phyloP scores from a whole-genome alignment of 2,797 vertebrate species.

The Falco biarmicus region DNA sequence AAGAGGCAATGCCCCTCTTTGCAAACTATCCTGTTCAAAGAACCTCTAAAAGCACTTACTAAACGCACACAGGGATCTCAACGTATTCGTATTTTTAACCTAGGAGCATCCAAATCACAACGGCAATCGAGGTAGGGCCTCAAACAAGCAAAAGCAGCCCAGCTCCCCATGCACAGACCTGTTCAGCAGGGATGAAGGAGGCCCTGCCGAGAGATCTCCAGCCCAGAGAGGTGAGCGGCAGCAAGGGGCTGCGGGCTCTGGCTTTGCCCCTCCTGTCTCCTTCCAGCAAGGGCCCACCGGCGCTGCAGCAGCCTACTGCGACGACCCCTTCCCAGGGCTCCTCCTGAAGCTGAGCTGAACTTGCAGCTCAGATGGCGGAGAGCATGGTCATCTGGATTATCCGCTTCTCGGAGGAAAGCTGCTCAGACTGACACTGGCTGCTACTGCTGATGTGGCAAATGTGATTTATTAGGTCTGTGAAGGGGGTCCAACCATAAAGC shows the following conservation, averaged over 20 bases:
- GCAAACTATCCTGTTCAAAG: background rate
- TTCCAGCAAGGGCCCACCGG: background rate
- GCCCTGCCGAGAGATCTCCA: background rate
- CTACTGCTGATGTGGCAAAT: background rate
- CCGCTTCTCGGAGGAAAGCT: constrained; percentile 6
- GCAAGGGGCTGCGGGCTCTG: background rate
- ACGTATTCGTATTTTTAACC: background rate
- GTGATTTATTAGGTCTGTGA: background rate
- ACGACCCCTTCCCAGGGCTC: background rate
- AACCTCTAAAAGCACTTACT: background rate
- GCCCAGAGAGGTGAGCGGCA: background rate
- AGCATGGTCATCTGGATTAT: constrained; percentile 22
- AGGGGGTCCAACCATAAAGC: background rate
- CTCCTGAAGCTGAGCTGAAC: background rate
- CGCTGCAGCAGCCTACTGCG: accelerated
- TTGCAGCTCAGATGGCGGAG: background rate
- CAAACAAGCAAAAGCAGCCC: background rate
- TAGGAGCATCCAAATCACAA: background rate
- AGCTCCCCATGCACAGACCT: constrained; percentile 25
- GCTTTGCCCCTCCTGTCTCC: background rate
- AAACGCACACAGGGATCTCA: background rate
- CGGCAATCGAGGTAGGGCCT: background rate
- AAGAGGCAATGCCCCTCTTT: background rate
- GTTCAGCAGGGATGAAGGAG: background rate
- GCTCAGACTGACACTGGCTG: background rate